phyloP scores from a whole-genome alignment of 2,888 invertebrate genomes.

The Cacoxenus indagator region DNA sequence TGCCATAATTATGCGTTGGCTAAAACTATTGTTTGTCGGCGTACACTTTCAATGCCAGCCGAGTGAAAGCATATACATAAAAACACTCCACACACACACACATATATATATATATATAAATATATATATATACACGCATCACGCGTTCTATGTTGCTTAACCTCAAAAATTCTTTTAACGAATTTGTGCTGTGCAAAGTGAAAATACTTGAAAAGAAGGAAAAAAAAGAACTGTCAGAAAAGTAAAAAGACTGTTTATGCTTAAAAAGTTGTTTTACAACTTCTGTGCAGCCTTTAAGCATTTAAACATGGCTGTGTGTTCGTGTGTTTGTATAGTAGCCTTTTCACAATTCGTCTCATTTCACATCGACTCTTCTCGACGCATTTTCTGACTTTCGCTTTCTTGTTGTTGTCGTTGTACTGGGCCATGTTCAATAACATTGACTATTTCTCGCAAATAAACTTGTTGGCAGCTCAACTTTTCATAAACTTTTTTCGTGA shows the following conservation, averaged over 20 bases:
- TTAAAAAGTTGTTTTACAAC: background rate
- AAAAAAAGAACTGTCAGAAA: background rate
- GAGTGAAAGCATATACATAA: background rate
- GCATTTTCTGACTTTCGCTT: background rate
- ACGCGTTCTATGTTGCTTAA: background rate
- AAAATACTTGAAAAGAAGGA: background rate
- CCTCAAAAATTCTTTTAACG: slow-evolving; percentile 9
- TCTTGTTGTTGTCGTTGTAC: slow-evolving; percentile 29
- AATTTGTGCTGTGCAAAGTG: background rate
- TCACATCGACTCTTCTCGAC: background rate
- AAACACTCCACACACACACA: background rate
- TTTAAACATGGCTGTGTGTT: background rate
- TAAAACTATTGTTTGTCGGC: slow-evolving; percentile 45
- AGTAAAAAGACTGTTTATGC: slow-evolving; percentile 11
- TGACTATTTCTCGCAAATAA: slow-evolving; percentile 61
- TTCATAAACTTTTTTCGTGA: slow-evolving; percentile 41
- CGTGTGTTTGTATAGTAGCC: no score
- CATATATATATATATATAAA: background rate
- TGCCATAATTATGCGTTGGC: slow-evolving; percentile 59
- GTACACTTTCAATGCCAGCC: background rate
- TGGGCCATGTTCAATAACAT: slow-evolving; percentile 54
- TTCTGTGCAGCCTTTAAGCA: background rate
- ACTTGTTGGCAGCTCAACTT: slow-evolving; percentile 63
- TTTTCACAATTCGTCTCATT: no score
- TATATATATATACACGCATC: no score